Conservation (phyloP, 1,140 invertebrate genomes). For the Temnothorax nylanderi region DNA sequence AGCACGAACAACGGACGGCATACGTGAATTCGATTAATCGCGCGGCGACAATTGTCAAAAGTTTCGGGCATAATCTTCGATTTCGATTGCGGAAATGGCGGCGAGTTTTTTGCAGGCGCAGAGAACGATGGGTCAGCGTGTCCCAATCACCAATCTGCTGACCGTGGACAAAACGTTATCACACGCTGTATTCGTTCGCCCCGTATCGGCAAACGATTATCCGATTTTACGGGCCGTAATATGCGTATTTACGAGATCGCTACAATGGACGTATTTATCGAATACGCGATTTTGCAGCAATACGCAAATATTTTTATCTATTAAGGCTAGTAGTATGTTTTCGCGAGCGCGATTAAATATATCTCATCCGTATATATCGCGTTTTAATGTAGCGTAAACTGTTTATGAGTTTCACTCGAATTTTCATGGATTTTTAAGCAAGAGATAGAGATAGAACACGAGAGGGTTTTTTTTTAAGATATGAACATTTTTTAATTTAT, state of each 20-base stretch:
- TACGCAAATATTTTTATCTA: conserved; percentile 51
- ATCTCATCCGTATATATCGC: neutral
- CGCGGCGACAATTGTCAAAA: conserved; percentile 1
- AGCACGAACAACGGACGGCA: conserved; percentile 42
- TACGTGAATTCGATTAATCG: conserved; percentile 53
- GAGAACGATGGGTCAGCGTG: conserved; percentile 39
- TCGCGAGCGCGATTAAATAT: neutral
- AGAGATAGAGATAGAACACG: neutral
- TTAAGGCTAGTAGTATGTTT: neutral
- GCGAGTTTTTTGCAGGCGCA: neutral
- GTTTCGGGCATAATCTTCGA: conserved; percentile 23
- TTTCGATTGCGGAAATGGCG: conserved; percentile 21
- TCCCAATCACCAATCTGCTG: conserved; percentile 65
- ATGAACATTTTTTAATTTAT: neutral
- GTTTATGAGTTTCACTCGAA: neutral
- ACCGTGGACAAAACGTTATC: conserved; percentile 69
- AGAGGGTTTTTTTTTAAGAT: neutral
- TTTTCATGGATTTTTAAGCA: neutral
- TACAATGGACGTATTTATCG: conserved; percentile 55
- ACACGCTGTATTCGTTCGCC: conserved; percentile 51
- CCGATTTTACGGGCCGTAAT: conserved; percentile 67
- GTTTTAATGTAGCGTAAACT: neutral
- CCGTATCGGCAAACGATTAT: conserved; percentile 68
- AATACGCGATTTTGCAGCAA: conserved; percentile 48
- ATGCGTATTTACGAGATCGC: conserved; percentile 67